A percentile compares a stretch with the other conserved stretches of the same genome.
phyloP scores from a whole-genome alignment of 2,888 invertebrate species.

The Keiferia lycopersicella region DNA sequence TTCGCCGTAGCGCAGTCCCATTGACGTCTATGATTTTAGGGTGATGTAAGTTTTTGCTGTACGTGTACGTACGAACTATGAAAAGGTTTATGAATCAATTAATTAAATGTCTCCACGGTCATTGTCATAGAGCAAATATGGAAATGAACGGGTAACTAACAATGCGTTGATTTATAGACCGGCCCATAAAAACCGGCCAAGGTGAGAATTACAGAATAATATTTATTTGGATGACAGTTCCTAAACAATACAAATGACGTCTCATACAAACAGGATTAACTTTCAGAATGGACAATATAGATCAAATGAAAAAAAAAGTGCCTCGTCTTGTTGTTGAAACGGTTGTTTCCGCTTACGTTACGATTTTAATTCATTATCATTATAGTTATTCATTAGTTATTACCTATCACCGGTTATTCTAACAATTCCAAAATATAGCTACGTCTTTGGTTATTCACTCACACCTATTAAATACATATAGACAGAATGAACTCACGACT shows the following conservation, averaged over 20 bases:
- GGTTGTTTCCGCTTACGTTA: neutral
- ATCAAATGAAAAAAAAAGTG: neutral
- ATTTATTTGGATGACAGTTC: constrained; percentile 47
- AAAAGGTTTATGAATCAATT: constrained; percentile 80
- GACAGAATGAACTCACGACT: too few species aligned
- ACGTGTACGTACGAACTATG: constrained; percentile 52
- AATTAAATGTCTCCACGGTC: constrained; percentile 79
- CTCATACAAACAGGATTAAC: constrained; percentile 13
- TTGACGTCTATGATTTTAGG: constrained; percentile 42
- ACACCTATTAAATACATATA: too few species aligned
- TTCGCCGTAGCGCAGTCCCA: neutral
- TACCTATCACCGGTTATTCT: too few species aligned
- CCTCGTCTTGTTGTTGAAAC: too few species aligned
- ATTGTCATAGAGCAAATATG: constrained; percentile 78
- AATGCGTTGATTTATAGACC: constrained; percentile 75
- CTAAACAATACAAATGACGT: constrained; percentile 46
- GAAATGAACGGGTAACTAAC: constrained; percentile 69
- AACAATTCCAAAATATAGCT: too few species aligned
- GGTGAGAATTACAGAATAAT: constrained; percentile 70
- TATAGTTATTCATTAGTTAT: too few species aligned
- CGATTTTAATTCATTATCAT: too few species aligned
- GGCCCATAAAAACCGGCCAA: constrained; percentile 57
- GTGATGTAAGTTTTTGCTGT: constrained; percentile 68
- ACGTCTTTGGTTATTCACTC: too few species aligned
- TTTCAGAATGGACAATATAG: constrained; percentile 13